These are phyloP conservation scores for Bilobella aurantiaca DNA, from an alignment of 1,140 invertebrate species.

Conservation along the genomic window DNA sequence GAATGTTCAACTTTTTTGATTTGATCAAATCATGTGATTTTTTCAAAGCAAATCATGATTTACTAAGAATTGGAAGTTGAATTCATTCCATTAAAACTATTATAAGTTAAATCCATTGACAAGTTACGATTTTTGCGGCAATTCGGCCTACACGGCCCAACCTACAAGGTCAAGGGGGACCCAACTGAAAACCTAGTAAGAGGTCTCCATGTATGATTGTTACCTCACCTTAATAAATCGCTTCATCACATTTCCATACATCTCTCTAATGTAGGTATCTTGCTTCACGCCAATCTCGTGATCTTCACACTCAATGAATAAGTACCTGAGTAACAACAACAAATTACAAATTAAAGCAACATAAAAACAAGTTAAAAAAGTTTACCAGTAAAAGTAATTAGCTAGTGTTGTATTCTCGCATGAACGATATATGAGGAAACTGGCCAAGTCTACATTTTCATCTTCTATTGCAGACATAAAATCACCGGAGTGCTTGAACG, in stretches of 20 bases:
- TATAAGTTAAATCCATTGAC: too few relatives aligned
- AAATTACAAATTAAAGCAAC: not conserved
- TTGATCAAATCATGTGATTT: too few relatives aligned
- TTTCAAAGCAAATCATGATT: too few relatives aligned
- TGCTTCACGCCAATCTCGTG: conserved; percentile 53
- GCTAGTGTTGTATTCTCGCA: conserved; percentile 78
- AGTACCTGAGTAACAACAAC: conserved; percentile 48
- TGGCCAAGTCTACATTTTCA: conserved; percentile 58
- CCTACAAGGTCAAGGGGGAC: too few relatives aligned
- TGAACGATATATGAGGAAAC: conserved; percentile 81
- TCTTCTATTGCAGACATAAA: not conserved
- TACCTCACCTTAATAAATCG: conserved; percentile 58
- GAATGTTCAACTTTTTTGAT: too few relatives aligned
- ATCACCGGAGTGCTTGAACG: not conserved
- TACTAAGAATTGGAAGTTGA: too few relatives aligned
- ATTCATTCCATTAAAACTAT: too few relatives aligned
- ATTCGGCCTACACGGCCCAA: too few relatives aligned
- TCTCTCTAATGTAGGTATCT: conserved; percentile 61
- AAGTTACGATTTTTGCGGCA: too few relatives aligned
- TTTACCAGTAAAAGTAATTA: conserved; percentile 92
- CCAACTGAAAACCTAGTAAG: too few relatives aligned
- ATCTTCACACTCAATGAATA: conserved; percentile 83
- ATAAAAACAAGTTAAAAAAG: conserved; percentile 14
- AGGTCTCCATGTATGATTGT: conserved; percentile 1
- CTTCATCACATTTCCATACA: conserved; percentile 82